These are phyloP conservation scores for Triops longicaudatus DNA, from an alignment of 1,140 invertebrate species.

Conservation along the genomic window DNA sequence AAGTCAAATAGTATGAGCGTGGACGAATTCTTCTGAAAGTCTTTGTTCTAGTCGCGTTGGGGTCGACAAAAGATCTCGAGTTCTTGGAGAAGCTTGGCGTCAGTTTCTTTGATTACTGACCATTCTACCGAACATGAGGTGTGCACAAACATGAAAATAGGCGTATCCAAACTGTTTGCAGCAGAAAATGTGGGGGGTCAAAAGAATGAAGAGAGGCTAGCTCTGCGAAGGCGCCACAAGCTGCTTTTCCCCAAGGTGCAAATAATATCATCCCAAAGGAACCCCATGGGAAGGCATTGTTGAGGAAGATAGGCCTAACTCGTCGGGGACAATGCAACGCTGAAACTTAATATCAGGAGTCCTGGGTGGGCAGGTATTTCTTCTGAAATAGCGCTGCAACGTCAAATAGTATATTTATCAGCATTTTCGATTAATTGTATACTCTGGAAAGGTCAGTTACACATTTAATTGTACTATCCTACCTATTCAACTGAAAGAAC, in stretches of 20 bases:
- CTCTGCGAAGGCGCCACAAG: background rate
- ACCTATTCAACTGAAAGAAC: too few relatives aligned
- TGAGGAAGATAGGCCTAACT: constrained; percentile 1
- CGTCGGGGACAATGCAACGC: background rate
- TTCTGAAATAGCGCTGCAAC: background rate
- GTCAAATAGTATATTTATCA: too few relatives aligned
- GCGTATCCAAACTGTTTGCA: background rate
- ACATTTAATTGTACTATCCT: too few relatives aligned
- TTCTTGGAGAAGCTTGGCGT: background rate
- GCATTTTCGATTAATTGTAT: too few relatives aligned
- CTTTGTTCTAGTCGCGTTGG: background rate
- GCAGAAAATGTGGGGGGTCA: constrained; percentile 5
- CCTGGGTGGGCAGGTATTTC: background rate
- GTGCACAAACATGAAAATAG: background rate
- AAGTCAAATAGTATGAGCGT: too few relatives aligned
- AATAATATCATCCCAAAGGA: background rate
- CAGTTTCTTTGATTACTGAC: constrained; percentile 1
- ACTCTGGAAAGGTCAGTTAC: too few relatives aligned
- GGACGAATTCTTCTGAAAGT: background rate
- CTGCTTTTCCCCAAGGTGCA: background rate
- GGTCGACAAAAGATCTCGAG: background rate
- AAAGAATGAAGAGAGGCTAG: background rate
- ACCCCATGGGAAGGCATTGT: background rate
- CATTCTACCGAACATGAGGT: background rate
- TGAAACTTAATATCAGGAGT: background rate